Base-by-base conservation (phyloP, 2,113 vertebrate species). In the Jacana jacana region DNA sequence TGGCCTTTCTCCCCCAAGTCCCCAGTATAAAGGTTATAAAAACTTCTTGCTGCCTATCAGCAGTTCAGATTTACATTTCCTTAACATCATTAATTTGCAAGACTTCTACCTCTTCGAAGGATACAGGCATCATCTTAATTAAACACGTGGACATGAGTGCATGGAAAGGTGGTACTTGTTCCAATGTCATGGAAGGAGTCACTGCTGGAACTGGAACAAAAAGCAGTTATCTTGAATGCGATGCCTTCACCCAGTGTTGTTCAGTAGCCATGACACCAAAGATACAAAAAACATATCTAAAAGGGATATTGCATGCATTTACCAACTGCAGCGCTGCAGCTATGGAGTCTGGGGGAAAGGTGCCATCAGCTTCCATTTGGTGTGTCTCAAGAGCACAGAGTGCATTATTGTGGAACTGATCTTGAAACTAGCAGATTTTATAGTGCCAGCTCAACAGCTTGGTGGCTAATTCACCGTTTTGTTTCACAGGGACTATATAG, bases 351-450 rank as follows among this genome's bases (percentile, higher is more conserved):
- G 40, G 54, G 27, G 63, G 91, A 77, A 95, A 82, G 89, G 75
- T 1, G 44, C 97, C 97, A 97, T 98, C 97, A 98, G 98, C 92
- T 86, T 19, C 93, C 80, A 55, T 92, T 97, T 97, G 96, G 98
- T 96, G 92, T 2, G n/a, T n/a, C n/a, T n/a, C 2, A 2, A 72
- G 64, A 97, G 95, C 89, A 98, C 97, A 98, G 95, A 98, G 97
- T 81, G 16, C 54, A 11, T 73, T 80, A 64, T 98, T 99, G 98
- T 4, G 55, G 25, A 76, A 64, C n/a, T 1, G 17, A 57, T 35
- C 39, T 58, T 66, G 55, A 69, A 61, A 63, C 46, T 3, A 61
- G 37, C 22, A 51, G 25, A 39, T 61, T 66, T 66, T 58, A 63
- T 11, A 17, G 20, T 30, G 39, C 23, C 23, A 65, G 12, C 31